These are phyloP conservation scores for Archivesica marissinica DNA, from an alignment of 1,140 invertebrate species.

Conservation along the genomic window DNA sequence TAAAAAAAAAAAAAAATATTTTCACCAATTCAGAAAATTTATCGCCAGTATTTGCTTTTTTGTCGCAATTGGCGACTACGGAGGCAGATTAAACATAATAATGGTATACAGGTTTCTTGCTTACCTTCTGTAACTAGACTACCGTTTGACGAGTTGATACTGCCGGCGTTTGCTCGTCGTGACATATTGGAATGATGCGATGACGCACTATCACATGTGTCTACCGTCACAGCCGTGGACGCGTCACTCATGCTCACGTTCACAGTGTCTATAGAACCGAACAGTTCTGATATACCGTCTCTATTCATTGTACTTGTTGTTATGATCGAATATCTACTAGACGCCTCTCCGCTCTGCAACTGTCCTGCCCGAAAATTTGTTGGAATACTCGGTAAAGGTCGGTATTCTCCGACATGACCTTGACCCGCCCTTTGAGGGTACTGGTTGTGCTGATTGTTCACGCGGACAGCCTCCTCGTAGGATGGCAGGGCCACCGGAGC, in stretches of 20 bases:
- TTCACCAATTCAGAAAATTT: too few species aligned
- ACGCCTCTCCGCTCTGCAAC: conserved; percentile 49
- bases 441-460: conserved; percentile 47
- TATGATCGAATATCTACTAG: conserved; percentile 78
- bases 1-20: too few species aligned
- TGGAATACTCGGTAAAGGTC: conserved; percentile 79
- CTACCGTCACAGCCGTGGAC: conserved; percentile 77
- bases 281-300: conserved; percentile 78
- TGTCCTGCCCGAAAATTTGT: conserved; percentile 67
- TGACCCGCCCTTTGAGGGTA: not conserved
- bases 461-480: conserved; percentile 79
- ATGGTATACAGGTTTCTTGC: too few species aligned
- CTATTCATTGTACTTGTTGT: conserved; percentile 80
- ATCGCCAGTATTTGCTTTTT: too few species aligned
- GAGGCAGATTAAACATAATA: too few species aligned
- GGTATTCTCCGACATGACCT: conserved; percentile 67
- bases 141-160: conserved; percentile 78
- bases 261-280: conserved; percentile 82
- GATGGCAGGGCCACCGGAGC: conserved; percentile 75
- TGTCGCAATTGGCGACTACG: too few species aligned
- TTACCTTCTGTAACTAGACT: conserved; percentile 80
- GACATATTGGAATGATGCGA: conserved; percentile 79
- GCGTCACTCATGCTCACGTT: conserved; percentile 82
- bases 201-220: conserved; percentile 78
- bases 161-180: conserved; percentile 78